Evolutionary conservation across 2,888 invertebrate species (phyloP).

Genomic region (Melieria crassipennis): DNA sequence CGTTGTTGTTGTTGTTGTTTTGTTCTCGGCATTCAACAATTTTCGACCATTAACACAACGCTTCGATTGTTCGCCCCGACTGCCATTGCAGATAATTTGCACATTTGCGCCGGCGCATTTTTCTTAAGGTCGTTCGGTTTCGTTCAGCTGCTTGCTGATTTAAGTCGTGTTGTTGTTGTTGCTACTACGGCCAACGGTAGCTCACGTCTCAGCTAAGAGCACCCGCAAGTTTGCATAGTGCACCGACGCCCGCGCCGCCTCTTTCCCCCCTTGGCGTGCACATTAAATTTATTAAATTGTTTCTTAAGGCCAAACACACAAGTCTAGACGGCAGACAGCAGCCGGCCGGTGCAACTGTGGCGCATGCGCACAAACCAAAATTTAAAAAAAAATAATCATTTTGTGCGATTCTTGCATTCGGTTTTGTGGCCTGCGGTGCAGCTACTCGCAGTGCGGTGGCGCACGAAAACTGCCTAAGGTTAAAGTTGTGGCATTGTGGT

Average conservation of each 20-base stretch:
- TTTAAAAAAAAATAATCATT: no score
- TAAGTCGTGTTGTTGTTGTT: conserved; percentile 53
- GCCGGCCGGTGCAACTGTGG: no score
- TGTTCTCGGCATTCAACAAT: conserved; percentile 4
- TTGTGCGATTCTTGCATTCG: no score
- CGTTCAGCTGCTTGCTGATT: conserved; percentile 57
- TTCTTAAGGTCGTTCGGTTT: conserved; percentile 60
- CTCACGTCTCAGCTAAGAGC: no score
- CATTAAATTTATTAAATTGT: conserved; percentile 36
- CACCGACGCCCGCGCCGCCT: conserved; percentile 39
- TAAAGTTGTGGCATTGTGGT: neutral
- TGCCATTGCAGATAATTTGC: conserved; percentile 26
- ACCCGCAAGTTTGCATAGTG: no score
- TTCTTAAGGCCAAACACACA: conserved; percentile 34
- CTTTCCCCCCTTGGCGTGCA: conserved; percentile 24
- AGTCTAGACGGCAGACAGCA: conserved; percentile 14
- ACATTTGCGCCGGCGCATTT: conserved; percentile 51
- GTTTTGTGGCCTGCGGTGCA: no score
- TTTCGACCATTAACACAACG: neutral
- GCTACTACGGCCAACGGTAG: conserved; percentile 38
- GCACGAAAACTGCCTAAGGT: neutral
- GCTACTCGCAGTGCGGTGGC: neutral
- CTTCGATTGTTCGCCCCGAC: neutral
- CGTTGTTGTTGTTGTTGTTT: conserved; percentile 4
- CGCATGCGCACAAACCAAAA: no score